Evolutionary conservation across 2,888 invertebrate species (phyloP), one percentile per base, ranked within the genome.

Genomic region (Druceiella hillmani): DNA sequence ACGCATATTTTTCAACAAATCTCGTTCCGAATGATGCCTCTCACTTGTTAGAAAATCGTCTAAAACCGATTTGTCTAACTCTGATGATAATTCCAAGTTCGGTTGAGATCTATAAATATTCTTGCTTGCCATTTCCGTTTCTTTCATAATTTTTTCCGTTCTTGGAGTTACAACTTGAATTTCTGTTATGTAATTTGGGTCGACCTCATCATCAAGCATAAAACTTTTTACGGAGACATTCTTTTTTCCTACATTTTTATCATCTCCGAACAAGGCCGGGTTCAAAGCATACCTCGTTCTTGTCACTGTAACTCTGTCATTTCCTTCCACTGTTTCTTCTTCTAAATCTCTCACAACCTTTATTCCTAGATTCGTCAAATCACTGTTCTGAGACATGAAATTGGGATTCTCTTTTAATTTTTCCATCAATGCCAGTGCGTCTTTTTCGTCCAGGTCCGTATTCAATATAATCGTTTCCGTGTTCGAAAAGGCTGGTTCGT

Each of bases 121-220:
- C 20, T 59, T 62, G 17, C 47, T 52, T 36, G n/a, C n/a, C n/a
- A 50, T 28, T 47, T 57, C 54, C 13, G 58, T 58, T 34, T 62
- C 54, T 44, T 58, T 58, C 7, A 48, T 46, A 11, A 50, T 48
- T 48, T 63, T 64, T 47, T 62, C 74, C 36, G 57, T 66, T 28
- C 64, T 62, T 3, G 76, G 74, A 10, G 78, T 75, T 2, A 76
- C 62, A 1, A 84, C 83, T 61, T 83, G 81, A 40, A 85, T 85
- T 62, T 85, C 85, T 25, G 83, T 85, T 17, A 85, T 74, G 53
- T 82, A 83, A 15, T 80, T 79, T 52, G 73, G 60, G 22, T 55
- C 55, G 17, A 49, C 42, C 13, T 29, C 11, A 5, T n/a, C 10
- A 24, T 28, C n/a, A 9, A 15, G n/a, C 3, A 22, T 54, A n/a